Conservation (phyloP, 2,888 invertebrate species). For the Chymomyza caudatula region DNA sequence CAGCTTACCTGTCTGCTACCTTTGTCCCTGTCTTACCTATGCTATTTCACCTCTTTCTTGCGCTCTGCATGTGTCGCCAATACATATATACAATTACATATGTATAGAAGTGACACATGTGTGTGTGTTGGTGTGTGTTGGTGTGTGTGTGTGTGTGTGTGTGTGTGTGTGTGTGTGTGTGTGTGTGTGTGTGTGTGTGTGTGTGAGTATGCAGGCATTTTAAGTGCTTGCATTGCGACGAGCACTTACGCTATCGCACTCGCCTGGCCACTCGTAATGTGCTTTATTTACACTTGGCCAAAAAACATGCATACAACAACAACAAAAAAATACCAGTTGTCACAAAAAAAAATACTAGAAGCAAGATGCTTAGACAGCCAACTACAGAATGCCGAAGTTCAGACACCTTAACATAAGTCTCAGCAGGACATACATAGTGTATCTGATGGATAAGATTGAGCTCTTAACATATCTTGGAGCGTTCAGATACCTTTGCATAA, state of each 20-base stretch:
- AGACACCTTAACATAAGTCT: too few species aligned
- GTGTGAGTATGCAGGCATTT: constrained; percentile 42
- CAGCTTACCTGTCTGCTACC: not conserved
- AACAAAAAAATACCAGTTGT: constrained; percentile 1
- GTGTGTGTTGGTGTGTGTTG: too few species aligned
- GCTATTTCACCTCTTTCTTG: not conserved
- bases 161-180: constrained; percentile 12
- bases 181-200: constrained; percentile 17
- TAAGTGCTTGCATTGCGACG: constrained; percentile 30
- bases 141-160: constrained; percentile 23
- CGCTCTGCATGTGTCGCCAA: not conserved
- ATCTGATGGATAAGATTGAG: too few species aligned
- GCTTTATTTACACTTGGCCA: constrained; percentile 52
- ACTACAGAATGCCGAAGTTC: not conserved
- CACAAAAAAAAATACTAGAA: not conserved
- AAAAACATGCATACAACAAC: constrained; percentile 30
- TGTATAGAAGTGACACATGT: not conserved
- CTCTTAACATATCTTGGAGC: too few species aligned
- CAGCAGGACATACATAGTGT: too few species aligned
- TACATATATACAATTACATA: not conserved
- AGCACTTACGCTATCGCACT: not conserved
- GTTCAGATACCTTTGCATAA: too few species aligned
- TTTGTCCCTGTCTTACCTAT: too few species aligned
- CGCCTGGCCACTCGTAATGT: not conserved
- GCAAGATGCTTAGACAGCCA: not conserved